phyloP scores from a whole-genome alignment of 2,113 vertebrate genomes.

The Numida meleagris region DNA sequence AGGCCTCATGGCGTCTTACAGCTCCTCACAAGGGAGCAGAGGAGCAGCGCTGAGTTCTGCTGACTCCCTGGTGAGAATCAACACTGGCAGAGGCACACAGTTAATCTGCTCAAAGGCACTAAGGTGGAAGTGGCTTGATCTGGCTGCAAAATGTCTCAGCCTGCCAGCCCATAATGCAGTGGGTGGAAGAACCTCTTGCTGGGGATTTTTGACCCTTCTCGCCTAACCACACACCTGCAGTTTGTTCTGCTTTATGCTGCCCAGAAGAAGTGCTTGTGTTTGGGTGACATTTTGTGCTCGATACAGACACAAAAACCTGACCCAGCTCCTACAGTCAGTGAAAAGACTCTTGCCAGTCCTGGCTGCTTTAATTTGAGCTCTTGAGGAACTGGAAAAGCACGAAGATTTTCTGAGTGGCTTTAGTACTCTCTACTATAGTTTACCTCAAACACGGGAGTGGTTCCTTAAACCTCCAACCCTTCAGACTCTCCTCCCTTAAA shows the following conservation, averaged over 20 bases:
- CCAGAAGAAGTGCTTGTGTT: neutral
- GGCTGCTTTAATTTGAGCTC: neutral
- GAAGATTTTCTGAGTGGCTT: neutral
- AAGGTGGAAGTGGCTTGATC: fast-evolving
- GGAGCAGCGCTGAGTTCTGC: too few species aligned
- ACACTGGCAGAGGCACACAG: neutral
- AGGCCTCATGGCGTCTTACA: too few species aligned
- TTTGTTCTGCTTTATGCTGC: neutral
- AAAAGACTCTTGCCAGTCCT: fast-evolving
- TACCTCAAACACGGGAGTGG: neutral
- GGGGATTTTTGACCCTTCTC: neutral
- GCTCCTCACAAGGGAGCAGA: too few species aligned
- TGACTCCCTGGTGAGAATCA: neutral
- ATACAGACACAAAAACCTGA: neutral
- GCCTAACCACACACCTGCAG: neutral
- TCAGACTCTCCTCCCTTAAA: neutral
- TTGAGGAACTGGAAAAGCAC: neutral
- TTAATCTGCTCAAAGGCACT: neutral
- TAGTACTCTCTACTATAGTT: neutral
- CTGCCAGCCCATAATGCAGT: fast-evolving
- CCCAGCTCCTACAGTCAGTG: neutral
- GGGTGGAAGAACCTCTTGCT: neutral
- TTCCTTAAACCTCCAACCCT: neutral
- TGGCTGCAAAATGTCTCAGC: neutral
- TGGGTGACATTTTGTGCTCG: neutral